A percentile compares a stretch with the other conserved stretches of the same genome.
Evolutionary conservation across 2,113 vertebrate species (phyloP).

Genomic region (Tympanuchus pallidicinctus): DNA sequence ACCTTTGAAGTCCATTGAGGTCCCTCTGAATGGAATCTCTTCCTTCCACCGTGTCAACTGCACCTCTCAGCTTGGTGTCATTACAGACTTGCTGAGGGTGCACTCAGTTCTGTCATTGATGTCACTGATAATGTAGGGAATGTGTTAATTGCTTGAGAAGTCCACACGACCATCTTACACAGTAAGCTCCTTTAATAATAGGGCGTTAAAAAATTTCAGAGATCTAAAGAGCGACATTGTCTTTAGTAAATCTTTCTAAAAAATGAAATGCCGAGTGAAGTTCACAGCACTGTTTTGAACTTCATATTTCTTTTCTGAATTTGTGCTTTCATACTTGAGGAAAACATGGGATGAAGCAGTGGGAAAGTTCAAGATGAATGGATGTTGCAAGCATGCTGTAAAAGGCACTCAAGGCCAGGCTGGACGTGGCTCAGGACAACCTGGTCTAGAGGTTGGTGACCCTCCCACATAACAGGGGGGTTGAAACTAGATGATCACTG

Average conservation of each 20-base stretch:
- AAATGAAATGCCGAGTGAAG: neutral
- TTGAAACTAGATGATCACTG: too few relatives aligned
- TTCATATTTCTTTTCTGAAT: neutral
- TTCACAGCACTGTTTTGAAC: neutral
- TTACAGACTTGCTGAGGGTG: too few relatives aligned
- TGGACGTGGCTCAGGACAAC: too few relatives aligned
- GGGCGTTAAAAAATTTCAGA: neutral
- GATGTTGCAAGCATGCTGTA: neutral
- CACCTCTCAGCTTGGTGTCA: too few relatives aligned
- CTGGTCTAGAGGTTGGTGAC: too few relatives aligned
- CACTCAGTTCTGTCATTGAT: too few relatives aligned
- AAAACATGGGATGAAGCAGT: neutral
- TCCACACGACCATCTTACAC: conserved; percentile 13
- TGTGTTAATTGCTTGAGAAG: conserved; percentile 48
- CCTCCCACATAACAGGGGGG: too few relatives aligned
- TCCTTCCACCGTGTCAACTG: too few relatives aligned
- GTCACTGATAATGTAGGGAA: conserved; percentile 12
- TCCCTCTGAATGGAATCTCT: too few relatives aligned
- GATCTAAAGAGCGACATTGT: neutral
- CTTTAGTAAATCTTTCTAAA: neutral
- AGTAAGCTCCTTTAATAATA: conserved; percentile 38
- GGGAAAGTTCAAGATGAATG: neutral
- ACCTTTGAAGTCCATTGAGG: too few relatives aligned
- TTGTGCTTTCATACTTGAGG: neutral
- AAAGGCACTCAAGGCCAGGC: too few relatives aligned